A percentile compares a stretch with the other conserved stretches of the same genome.
phyloP scores from a whole-genome alignment of 2,797 vertebrate species.

The Morus bassanus region DNA sequence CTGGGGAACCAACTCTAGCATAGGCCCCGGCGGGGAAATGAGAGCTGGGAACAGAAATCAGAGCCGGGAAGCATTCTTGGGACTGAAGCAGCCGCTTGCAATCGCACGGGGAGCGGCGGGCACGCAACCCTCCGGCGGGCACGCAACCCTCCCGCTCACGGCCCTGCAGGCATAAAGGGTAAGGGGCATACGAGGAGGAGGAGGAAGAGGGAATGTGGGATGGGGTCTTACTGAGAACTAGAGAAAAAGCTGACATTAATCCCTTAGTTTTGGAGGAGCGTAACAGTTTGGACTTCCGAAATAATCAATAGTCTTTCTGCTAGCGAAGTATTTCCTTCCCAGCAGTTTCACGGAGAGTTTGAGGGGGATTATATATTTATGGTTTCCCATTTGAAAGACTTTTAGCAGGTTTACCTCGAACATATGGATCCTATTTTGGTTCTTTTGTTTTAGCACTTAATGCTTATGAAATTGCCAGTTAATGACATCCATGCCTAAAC shows the following conservation, averaged over 20 bases:
- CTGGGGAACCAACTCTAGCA: not conserved
- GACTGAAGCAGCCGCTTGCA: rapidly evolving
- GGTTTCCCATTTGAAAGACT: constrained; percentile 52
- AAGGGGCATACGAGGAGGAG: not conserved
- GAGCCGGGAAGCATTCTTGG: not conserved
- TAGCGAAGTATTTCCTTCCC: not conserved
- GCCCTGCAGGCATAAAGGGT: not conserved
- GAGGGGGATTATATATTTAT: constrained; percentile 48
- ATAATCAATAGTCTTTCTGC: not conserved
- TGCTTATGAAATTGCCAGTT: constrained; percentile 58
- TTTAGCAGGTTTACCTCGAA: constrained; percentile 50
- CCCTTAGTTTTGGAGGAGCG: rapidly evolving
- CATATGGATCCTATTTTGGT: constrained; percentile 63
- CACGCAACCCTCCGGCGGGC: rapidly evolving
- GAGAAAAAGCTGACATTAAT: not conserved
- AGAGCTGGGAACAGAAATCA: not conserved
- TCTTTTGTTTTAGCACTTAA: constrained; percentile 65
- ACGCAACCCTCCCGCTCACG: not conserved
- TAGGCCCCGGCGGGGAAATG: not conserved
- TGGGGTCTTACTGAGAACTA: not conserved
- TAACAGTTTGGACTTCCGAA: not conserved
- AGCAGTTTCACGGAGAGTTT: not conserved
- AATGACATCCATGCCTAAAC: constrained; percentile 67
- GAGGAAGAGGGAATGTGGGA: not conserved
- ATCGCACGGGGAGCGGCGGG: rapidly evolving